Conservation (phyloP, 1,140 invertebrate species). For the Drosophila ficusphila region DNA sequence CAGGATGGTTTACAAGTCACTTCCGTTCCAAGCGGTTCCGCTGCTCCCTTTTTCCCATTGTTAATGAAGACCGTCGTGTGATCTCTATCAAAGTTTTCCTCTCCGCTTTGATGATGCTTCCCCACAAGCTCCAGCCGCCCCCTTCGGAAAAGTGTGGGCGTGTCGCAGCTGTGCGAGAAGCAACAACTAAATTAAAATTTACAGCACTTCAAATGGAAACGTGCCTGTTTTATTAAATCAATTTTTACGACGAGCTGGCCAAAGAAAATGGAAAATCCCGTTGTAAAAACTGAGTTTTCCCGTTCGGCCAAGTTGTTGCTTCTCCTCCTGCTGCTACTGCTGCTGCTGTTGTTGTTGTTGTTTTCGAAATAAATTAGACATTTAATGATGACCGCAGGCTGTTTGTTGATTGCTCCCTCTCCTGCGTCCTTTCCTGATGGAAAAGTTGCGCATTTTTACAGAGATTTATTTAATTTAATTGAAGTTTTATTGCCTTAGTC, state of each 20-base stretch:
- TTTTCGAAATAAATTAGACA: slow-evolving; percentile 79
- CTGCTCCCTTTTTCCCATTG: slow-evolving; percentile 14
- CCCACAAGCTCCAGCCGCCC: slow-evolving; percentile 1
- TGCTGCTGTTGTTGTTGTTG: slow-evolving; percentile 69
- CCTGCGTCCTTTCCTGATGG: not conserved
- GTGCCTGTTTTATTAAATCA: slow-evolving; percentile 80
- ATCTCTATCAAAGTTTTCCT: slow-evolving; percentile 76
- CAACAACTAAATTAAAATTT: slow-evolving; percentile 83
- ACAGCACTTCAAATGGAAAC: slow-evolving; percentile 81
- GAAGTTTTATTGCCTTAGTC: slow-evolving; percentile 70
- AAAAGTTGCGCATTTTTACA: slow-evolving; percentile 59
- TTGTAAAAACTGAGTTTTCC: slow-evolving; percentile 70
- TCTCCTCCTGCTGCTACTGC: slow-evolving; percentile 12
- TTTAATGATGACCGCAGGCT: slow-evolving; percentile 83
- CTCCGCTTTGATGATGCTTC: slow-evolving; percentile 64
- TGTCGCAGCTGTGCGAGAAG: slow-evolving; percentile 64
- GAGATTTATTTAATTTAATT: slow-evolving; percentile 83
- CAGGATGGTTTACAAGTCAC: slow-evolving; percentile 74
- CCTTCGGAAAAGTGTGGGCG: slow-evolving; percentile 3
- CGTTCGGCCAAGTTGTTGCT: slow-evolving; percentile 46
- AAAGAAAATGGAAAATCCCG: slow-evolving; percentile 70
- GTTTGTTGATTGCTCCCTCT: slow-evolving; percentile 70
- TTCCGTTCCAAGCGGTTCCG: slow-evolving; percentile 50
- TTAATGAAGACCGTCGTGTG: slow-evolving; percentile 69
- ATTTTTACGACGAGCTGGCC: slow-evolving; percentile 58